Evolutionary conservation across 2,113 vertebrate species (phyloP).

Genomic region (Parotia lawesii): DNA sequence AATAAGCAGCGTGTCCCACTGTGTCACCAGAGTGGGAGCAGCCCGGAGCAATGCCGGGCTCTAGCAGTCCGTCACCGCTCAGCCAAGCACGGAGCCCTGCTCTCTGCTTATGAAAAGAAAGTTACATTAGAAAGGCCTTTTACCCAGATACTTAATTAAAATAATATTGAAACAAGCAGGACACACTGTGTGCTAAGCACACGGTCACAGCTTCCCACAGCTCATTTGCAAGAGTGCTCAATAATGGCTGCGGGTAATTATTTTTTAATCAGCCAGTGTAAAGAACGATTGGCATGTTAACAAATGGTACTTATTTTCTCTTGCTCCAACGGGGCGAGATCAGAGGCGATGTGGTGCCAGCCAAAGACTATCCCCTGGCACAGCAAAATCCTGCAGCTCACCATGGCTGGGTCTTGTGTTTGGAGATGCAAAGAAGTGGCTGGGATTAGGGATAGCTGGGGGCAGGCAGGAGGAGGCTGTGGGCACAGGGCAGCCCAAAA

Average conservation of each 20-base stretch:
- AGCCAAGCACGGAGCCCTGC: not conserved
- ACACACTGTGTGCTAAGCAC: conserved; percentile 28
- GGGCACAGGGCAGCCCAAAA: not conserved
- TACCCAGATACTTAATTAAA: conserved; percentile 68
- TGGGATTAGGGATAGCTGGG: not conserved
- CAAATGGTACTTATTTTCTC: conserved; percentile 59
- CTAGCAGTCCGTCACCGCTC: rapidly evolving
- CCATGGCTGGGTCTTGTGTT: not conserved
- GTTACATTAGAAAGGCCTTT: conserved; percentile 56
- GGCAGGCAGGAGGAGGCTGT: not conserved
- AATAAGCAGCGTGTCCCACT: not conserved
- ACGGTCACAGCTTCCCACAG: conserved; percentile 51
- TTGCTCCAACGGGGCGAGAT: not conserved
- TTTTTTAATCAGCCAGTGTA: conserved; percentile 69
- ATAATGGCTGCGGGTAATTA: conserved; percentile 63
- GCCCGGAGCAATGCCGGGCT: not conserved
- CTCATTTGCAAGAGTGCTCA: conserved; percentile 64
- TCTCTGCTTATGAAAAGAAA: conserved; percentile 16
- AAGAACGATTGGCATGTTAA: conserved; percentile 59
- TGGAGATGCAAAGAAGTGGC: not conserved
- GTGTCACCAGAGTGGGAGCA: not conserved
- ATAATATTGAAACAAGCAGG: conserved; percentile 59
- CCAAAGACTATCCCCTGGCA: not conserved
- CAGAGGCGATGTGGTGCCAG: not conserved
- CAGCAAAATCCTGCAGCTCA: not conserved